These are phyloP conservation scores for Melanostoma mellinum DNA, from an alignment of 2,888 invertebrate species.

Conservation along the genomic window DNA sequence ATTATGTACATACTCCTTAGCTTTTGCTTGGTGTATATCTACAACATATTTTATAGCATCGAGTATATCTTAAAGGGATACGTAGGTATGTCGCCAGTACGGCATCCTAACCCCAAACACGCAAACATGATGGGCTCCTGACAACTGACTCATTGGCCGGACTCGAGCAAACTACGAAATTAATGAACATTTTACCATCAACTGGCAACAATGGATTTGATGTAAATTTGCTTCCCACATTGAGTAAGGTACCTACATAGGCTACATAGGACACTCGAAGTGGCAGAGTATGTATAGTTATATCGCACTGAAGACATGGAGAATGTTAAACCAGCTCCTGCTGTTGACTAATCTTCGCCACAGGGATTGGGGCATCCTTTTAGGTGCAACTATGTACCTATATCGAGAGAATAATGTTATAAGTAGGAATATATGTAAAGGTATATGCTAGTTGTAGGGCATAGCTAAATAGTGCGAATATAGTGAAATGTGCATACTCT, in stretches of 20 bases:
- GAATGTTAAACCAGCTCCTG: slow-evolving; percentile 46
- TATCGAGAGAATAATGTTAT: too few relatives aligned
- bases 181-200: slow-evolving; percentile 65
- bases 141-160: slow-evolving; percentile 53
- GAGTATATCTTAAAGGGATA: slow-evolving; percentile 28
- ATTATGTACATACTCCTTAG: too few relatives aligned
- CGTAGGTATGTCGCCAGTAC: slow-evolving; percentile 52
- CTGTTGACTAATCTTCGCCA: slow-evolving; percentile 65
- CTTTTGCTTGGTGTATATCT: slow-evolving; percentile 2
- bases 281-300: background rate
- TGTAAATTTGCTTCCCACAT: slow-evolving; percentile 30
- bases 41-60: slow-evolving; percentile 35
- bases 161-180: slow-evolving; percentile 32
- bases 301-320: slow-evolving; percentile 27
- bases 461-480: slow-evolving; percentile 35
- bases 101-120: slow-evolving; percentile 12
- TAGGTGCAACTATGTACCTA: slow-evolving; percentile 16
- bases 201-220: slow-evolving; percentile 53
- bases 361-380: slow-evolving; percentile 63
- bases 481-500: slow-evolving; percentile 38
- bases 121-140: slow-evolving; percentile 22
- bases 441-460: background rate
- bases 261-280: too few relatives aligned
- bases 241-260: too few relatives aligned
- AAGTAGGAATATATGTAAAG: background rate